These are phyloP conservation scores for Hypomecis atomaria DNA, from an alignment of 2,888 invertebrate genomes.

Conservation along the genomic window DNA sequence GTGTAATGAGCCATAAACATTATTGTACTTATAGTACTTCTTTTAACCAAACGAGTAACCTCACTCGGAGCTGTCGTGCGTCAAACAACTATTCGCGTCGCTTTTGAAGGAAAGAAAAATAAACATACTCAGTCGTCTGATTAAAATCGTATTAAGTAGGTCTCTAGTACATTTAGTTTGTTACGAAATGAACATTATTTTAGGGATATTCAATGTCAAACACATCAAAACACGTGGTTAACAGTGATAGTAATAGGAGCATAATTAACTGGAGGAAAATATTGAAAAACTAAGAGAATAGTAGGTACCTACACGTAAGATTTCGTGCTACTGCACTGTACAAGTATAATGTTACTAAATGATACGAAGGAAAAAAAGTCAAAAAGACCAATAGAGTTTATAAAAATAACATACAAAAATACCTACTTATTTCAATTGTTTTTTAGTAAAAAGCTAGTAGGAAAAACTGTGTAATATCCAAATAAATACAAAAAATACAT, in stretches of 20 bases:
- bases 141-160: constrained; percentile 28
- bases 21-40: background rate
- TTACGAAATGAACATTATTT: constrained; percentile 20
- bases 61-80: constrained; percentile 21
- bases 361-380: too few relatives aligned
- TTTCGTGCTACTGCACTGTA: too few relatives aligned
- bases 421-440: too few relatives aligned
- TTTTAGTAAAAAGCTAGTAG: too few relatives aligned
- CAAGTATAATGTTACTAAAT: too few relatives aligned
- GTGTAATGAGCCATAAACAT: too few relatives aligned
- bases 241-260: background rate
- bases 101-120: constrained; percentile 29
- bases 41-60: background rate
- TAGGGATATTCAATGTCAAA: constrained; percentile 19
- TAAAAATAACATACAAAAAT: too few relatives aligned
- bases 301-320: too few relatives aligned
- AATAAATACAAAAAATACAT: too few relatives aligned
- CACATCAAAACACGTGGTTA: background rate
- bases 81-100: constrained; percentile 25
- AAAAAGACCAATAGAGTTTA: too few relatives aligned
- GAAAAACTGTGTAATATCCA: too few relatives aligned
- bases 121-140: constrained; percentile 20
- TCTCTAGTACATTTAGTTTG: constrained; percentile 17
- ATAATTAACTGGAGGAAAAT: background rate
- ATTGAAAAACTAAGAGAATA: background rate